Base-by-base conservation (phyloP, 2,113 vertebrate species). In the Leptocoma aspasia region DNA sequence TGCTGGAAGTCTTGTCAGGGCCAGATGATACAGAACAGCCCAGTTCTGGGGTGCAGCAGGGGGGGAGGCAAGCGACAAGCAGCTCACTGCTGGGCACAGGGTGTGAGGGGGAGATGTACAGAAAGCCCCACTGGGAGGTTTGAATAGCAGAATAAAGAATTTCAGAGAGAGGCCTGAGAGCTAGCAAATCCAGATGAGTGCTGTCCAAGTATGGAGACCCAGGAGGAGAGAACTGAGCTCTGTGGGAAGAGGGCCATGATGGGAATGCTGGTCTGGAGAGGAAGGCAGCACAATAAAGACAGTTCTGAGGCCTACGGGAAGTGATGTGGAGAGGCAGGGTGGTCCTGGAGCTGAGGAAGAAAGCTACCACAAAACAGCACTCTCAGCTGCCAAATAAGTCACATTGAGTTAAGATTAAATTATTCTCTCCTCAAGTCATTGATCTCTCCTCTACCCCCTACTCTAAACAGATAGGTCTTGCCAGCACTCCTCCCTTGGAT, bases 401-500 rank as follows among this genome's bases (percentile, higher is more conserved):
- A 30, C 39, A 53, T 0, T 73, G 30, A 82, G 20, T 65, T 71
- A 75, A 92, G 71, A 86, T 33, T 59, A 47, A 88, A 80, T 87
- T 42, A 83, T 71, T 89, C 31, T 42, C 53, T 73, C 75, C 88
- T 59, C 54, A 87, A 85, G 82, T 75, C 63, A 92, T 57, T 86
- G 47, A 75, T 93, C 53, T 78, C 65, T 15, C 64, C 57, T 91
- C 65, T 75, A 44, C 23, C 22, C 30, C 22, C 39, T 30, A 26
- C 13, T 53, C 61, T 49, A 91, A 85, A 90, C 47, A 82, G 53
- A 82, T 53, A 66, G 8, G 53, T 82, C 61, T 79, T 93, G 68
- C 88, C 82, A 96, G 80, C 50, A 49, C 61, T 91, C 82, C 76
- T 94, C 88, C 81, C 82, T 84, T 84, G 52, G 63, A 93, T 91